Conservation (phyloP, 2,113 vertebrate genomes). For the Dipodomys merriami region DNA sequence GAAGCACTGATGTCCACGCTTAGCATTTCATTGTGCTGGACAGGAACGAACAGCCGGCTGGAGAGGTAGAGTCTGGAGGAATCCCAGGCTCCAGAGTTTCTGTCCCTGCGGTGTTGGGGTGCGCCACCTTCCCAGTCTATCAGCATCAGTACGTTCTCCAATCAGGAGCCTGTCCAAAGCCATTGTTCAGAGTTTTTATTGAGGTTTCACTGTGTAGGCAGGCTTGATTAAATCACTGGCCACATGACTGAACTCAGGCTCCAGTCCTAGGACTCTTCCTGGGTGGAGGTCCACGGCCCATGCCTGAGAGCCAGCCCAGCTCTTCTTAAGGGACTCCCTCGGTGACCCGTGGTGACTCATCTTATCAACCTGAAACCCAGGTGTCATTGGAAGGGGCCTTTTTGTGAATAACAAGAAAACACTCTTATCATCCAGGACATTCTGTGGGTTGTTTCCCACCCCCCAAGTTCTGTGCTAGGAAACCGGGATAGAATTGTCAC, state of each 20-base stretch:
- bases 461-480: conserved; percentile 3
- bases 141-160: background rate
- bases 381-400: background rate
- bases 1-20: background rate
- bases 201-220: conserved; percentile 35
- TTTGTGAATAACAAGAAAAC: conserved; percentile 14
- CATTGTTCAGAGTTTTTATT: conserved; percentile 33
- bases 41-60: background rate
- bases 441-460: background rate
- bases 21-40: background rate
- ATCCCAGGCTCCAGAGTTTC: background rate
- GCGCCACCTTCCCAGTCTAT: background rate
- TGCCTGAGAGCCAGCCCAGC: background rate
- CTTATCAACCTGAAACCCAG: background rate
- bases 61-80: background rate
- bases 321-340: background rate
- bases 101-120: background rate
- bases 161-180: background rate
- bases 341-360: background rate
- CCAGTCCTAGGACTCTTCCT: background rate
- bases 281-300: background rate
- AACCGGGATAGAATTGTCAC: background rate
- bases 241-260: background rate
- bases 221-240: background rate
- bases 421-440: background rate